Conservation (phyloP, 2,113 vertebrate genomes). For the Mus pahari region DNA sequence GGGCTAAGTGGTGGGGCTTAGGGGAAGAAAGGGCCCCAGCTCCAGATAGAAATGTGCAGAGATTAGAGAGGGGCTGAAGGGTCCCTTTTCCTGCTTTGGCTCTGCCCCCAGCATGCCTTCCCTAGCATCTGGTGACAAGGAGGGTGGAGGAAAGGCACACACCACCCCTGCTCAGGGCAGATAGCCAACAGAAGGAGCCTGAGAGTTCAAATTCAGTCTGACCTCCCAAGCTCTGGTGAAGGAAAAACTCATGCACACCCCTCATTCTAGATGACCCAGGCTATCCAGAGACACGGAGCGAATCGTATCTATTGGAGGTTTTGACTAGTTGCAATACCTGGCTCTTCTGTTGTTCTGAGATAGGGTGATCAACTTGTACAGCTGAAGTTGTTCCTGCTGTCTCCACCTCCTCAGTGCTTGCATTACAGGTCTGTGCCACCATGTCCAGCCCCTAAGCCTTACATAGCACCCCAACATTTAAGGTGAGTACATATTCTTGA, state of each 20-base stretch:
- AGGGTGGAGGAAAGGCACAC: not conserved
- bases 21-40: slow-evolving; percentile 21
- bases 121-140: not conserved
- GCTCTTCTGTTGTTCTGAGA: not conserved
- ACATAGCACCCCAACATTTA: not conserved
- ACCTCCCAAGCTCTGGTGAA: not conserved
- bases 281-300: not conserved
- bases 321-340: not conserved
- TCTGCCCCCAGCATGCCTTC: not conserved
- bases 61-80: not conserved
- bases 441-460: not conserved
- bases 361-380: no score
- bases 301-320: not conserved
- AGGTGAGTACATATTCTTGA: not conserved
- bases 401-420: not conserved
- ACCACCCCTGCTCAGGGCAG: not conserved
- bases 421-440: not conserved
- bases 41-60: slow-evolving; percentile 48
- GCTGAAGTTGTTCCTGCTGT: not conserved
- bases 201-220: not conserved
- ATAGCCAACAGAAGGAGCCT: not conserved
- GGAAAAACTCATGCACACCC: not conserved
- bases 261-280: not conserved
- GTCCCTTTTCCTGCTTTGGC: not conserved
- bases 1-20: slow-evolving; percentile 66